Conservation (phyloP, 2,797 vertebrate genomes). For the Myoxocephalus aenaeus region DNA sequence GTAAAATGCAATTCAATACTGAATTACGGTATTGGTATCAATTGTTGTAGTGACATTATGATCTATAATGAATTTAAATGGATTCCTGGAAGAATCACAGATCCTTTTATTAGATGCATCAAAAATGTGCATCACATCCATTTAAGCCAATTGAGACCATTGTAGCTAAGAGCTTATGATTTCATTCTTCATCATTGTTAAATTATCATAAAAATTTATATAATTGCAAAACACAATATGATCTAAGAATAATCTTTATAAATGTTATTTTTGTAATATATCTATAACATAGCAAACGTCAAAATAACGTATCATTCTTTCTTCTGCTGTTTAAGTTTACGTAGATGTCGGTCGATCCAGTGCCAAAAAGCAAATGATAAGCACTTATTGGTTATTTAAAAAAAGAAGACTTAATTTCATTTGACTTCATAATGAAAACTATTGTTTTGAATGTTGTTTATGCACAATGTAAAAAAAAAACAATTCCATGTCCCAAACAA, state of each 20-base stretch:
- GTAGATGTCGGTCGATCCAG: background rate
- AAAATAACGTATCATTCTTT: background rate
- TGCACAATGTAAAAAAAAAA: background rate
- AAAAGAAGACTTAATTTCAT: background rate
- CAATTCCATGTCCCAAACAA: background rate
- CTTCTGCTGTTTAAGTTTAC: background rate
- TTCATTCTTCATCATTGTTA: background rate
- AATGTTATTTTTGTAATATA: background rate
- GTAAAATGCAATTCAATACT: background rate
- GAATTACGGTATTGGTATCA: background rate
- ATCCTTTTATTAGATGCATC: background rate
- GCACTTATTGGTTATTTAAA: background rate
- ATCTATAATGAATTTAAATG: background rate
- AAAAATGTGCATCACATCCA: background rate
- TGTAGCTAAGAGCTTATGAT: background rate
- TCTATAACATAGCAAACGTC: background rate
- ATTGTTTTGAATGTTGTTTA: background rate
- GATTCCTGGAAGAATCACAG: background rate
- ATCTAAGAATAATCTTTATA: background rate
- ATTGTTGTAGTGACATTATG: background rate
- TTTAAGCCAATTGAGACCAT: background rate
- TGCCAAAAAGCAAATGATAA: background rate
- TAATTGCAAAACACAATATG: background rate
- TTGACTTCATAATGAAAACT: background rate
- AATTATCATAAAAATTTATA: background rate